These are phyloP conservation scores for Dynastes hyllus DNA, from an alignment of 2,888 invertebrate genomes.

Conservation along the genomic window DNA sequence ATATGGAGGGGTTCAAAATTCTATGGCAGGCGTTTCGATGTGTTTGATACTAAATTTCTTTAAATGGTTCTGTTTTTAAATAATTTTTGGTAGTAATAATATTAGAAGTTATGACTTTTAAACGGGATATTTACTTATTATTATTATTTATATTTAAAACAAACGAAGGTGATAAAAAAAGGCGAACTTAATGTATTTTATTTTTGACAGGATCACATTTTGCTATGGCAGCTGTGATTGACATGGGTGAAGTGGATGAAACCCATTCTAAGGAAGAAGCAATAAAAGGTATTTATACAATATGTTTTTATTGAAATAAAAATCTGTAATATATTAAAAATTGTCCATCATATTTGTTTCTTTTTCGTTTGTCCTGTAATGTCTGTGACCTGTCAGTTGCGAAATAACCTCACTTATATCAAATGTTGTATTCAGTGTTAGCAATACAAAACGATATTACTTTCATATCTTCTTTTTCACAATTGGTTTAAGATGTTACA, in stretches of 20 bases:
- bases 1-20: slow-evolving; percentile 53
- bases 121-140: neutral
- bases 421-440: neutral
- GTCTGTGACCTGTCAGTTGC: slow-evolving; percentile 4
- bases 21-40: slow-evolving; percentile 28
- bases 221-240: slow-evolving; percentile 69
- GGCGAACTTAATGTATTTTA: slow-evolving; percentile 35
- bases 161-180: slow-evolving; percentile 31
- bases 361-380: neutral
- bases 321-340: neutral
- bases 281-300: slow-evolving; percentile 57
- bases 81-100: neutral
- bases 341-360: neutral
- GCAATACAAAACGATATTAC: neutral
- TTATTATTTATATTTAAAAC: slow-evolving; percentile 36
- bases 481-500: neutral
- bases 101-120: neutral
- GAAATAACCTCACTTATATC: slow-evolving; percentile 22
- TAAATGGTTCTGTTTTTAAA: neutral
- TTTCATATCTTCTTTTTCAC: too few species aligned
- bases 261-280: slow-evolving; percentile 69
- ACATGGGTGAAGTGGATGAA: slow-evolving; percentile 71
- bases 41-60: neutral
- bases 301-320: slow-evolving; percentile 5
- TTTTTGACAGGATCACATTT: slow-evolving; percentile 51